Base-by-base conservation (phyloP, 2,888 invertebrate species). In the Parnassius apollo region DNA sequence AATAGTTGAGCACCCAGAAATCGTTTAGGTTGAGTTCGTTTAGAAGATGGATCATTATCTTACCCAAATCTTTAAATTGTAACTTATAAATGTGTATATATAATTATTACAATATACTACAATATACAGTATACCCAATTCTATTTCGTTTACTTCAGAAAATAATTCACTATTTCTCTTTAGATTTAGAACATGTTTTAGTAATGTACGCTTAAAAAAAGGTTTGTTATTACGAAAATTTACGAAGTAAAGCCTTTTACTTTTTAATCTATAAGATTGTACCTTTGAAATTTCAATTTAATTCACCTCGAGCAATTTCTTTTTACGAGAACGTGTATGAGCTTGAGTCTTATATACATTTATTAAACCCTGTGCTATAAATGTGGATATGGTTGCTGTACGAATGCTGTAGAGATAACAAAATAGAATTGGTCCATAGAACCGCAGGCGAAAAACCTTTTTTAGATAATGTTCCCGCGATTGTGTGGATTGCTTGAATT, bases 241-340 rank as follows among this genome's bases (percentile, higher is more conserved):
- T 42, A 50, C n/a, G 11, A 22, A 58, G 35, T 42, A 25, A 42
- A 18, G n/a, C 7, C 49, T 42, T 9, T 42, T 42, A 50, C 42
- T 48, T 22, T 50, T 62, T 58, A 63, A 59, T 57, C 42, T 65
- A 48, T 61, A 59, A 67, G 57, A 58, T 53, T 52, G 63, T 66
- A 63, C 64, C 61, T 60, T 64, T 65, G 68, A 75, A 73, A 75
- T 77, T 76, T 75, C 72, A 78, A 74, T 74, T 76, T 77, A 73
- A 74, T 72, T 77, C 71, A 71, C 65, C 63, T 65, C 67, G 65
- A 64, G 71, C 70, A 69, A 70, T 73, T 71, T 69, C 71, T 71
- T 75, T 71, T 74, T 74, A 72, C 69, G 66, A 66, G 62, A 64
- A 68, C 57, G 65, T 66, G 64, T 61, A 57, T 45, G 61, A 59